These are phyloP conservation scores for Cataglyphis rosenhaueri DNA, from an alignment of 2,888 invertebrate genomes.

Conservation along the genomic window DNA sequence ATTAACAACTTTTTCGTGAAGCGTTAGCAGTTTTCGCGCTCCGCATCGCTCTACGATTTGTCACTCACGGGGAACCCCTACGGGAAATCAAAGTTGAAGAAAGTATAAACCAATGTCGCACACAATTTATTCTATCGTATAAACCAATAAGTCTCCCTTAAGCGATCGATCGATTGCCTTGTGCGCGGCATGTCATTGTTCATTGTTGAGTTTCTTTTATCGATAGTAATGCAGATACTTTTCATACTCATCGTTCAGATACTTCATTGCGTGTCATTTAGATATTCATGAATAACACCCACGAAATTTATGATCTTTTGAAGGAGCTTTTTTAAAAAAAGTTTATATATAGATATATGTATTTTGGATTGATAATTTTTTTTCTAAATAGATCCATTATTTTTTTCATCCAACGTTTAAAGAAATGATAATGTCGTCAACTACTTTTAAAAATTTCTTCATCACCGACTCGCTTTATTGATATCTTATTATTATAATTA, in stretches of 20 bases:
- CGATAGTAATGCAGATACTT: neutral
- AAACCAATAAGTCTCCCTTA: neutral
- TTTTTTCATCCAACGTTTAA: neutral
- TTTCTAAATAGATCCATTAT: neutral
- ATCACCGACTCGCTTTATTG: neutral
- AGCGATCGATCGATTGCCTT: slow-evolving; percentile 13
- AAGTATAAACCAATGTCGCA: neutral
- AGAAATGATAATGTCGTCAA: neutral
- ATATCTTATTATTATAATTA: slow-evolving; percentile 15
- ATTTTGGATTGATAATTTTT: neutral
- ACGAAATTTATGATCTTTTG: neutral
- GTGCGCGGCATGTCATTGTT: neutral
- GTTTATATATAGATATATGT: neutral
- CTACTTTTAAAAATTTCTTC: neutral
- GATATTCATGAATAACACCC: neutral
- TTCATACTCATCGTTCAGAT: neutral
- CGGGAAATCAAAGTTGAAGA: slow-evolving; percentile 36
- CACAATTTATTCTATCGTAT: slow-evolving; percentile 12
- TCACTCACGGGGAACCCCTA: slow-evolving; percentile 20
- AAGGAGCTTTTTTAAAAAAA: neutral
- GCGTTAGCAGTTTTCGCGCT: slow-evolving; percentile 36
- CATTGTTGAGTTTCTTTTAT: slow-evolving; percentile 7
- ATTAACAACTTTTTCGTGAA: slow-evolving; percentile 65
- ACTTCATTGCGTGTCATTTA: neutral
- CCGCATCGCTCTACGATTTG: neutral